phyloP scores from a whole-genome alignment of 2,888 invertebrate genomes.

The Drosophila colorata region DNA sequence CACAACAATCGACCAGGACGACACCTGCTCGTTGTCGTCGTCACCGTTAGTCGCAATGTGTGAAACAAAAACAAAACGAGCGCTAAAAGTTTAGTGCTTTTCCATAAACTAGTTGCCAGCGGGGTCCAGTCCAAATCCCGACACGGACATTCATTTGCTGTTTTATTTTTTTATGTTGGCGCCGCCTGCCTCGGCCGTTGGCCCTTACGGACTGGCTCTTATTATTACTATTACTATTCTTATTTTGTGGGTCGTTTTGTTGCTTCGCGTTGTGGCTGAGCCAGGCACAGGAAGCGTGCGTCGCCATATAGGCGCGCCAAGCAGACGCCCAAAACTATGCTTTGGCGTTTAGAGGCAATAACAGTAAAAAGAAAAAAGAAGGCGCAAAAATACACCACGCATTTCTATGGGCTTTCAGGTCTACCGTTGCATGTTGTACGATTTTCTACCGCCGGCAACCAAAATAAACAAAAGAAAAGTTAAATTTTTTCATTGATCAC shows the following conservation, averaged over 20 bases:
- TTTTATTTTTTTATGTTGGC: conserved; percentile 57
- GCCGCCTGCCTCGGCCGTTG: conserved; percentile 65
- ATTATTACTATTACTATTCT: conserved; percentile 71
- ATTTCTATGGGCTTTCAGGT: neutral
- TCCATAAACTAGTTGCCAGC: conserved; percentile 68
- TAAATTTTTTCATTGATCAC: conserved; percentile 51
- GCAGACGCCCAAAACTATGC: conserved; percentile 78
- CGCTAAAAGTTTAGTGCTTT: conserved; percentile 67
- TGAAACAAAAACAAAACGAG: conserved; percentile 51
- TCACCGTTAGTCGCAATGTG: conserved; percentile 12
- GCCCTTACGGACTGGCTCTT: conserved; percentile 60
- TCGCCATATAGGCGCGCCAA: conserved; percentile 79
- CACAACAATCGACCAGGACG: conserved; percentile 44
- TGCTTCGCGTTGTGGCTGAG: conserved; percentile 16
- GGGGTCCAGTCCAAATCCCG: conserved; percentile 17
- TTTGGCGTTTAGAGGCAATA: conserved; percentile 78
- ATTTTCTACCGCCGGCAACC: conserved; percentile 36
- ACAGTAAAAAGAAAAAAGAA: conserved; percentile 54
- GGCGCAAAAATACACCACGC: neutral
- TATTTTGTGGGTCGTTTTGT: conserved; percentile 62
- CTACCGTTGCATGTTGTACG: conserved; percentile 67
- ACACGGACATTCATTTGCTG: conserved; percentile 32
- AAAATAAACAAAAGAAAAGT: conserved; percentile 73
- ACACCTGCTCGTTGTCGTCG: conserved; percentile 56
- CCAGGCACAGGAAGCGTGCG: conserved; percentile 64